Evolutionary conservation across 2,888 invertebrate species (phyloP).

Genomic region (Melanophora roralis): DNA sequence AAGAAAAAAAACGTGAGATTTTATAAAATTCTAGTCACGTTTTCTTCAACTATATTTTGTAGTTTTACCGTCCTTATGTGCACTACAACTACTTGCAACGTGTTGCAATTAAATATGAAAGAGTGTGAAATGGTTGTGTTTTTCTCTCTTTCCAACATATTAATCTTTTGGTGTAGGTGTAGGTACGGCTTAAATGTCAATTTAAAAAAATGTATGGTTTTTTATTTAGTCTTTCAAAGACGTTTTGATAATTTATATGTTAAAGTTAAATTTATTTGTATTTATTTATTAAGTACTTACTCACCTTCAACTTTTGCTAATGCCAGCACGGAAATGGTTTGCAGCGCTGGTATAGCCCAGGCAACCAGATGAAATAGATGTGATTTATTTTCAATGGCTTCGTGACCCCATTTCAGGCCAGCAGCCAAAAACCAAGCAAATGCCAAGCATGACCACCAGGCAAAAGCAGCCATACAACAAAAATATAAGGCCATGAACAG

Average conservation of each 20-base stretch:
- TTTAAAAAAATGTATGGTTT: constrained; percentile 31
- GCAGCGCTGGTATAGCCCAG: constrained; percentile 98
- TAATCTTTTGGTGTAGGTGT: neutral
- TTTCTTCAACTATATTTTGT: constrained; percentile 10
- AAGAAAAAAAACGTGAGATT: constrained; percentile 37
- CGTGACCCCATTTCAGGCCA: constrained; percentile 98
- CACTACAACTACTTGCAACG: neutral
- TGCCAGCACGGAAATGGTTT: constrained; percentile 95
- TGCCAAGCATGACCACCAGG: constrained; percentile 98
- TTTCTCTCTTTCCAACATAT: neutral
- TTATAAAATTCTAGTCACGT: constrained; percentile 50
- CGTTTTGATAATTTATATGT: constrained; percentile 8
- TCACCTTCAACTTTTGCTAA: constrained; percentile 97
- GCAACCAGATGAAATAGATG: constrained; percentile 98
- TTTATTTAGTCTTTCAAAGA: constrained; percentile 3
- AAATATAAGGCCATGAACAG: constrained; percentile 97
- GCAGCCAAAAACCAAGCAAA: constrained; percentile 98
- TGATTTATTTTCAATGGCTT: constrained; percentile 97
- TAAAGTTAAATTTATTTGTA: neutral
- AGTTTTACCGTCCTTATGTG: constrained; percentile 3
- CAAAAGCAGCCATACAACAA: constrained; percentile 96
- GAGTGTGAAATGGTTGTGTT: constrained; percentile 39
- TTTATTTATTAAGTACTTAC: constrained; percentile 58
- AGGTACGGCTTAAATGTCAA: constrained; percentile 48
- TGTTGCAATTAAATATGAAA: too few relatives aligned